phyloP scores from a whole-genome alignment of 2,888 invertebrate species.

The Oxystoma pomonae region DNA sequence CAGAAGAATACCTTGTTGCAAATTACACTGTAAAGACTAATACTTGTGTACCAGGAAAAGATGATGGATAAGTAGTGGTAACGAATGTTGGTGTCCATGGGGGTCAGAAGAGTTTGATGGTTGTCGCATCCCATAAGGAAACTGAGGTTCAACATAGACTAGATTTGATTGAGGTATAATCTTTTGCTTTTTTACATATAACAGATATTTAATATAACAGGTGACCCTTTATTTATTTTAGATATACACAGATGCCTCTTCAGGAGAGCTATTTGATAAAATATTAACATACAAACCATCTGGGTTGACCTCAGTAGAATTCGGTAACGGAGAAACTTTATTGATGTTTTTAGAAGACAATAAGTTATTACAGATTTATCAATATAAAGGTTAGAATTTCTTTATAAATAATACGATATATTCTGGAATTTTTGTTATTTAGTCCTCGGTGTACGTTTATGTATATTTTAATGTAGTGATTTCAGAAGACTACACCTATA shows the following conservation, averaged over 20 bases:
- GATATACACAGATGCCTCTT: slow-evolving; percentile 48
- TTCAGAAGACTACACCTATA: too few species aligned
- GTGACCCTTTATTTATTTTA: slow-evolving; percentile 29
- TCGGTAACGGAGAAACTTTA: slow-evolving; percentile 50
- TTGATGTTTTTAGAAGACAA: slow-evolving; percentile 49
- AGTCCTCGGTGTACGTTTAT: too few species aligned
- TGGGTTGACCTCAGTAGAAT: slow-evolving; percentile 46
- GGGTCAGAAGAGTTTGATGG: slow-evolving; percentile 40
- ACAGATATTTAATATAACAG: neutral
- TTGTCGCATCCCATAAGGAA: slow-evolving; percentile 42
- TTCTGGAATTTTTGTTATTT: neutral
- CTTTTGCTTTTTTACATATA: slow-evolving; percentile 3
- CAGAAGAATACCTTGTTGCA: slow-evolving; percentile 18
- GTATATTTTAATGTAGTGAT: too few species aligned
- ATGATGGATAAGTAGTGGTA: slow-evolving; percentile 39
- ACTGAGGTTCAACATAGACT: slow-evolving; percentile 38
- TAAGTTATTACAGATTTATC: slow-evolving; percentile 45
- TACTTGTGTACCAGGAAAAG: slow-evolving; percentile 35
- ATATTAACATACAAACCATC: slow-evolving; percentile 50
- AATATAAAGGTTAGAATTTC: slow-evolving; percentile 46
- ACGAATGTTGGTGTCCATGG: slow-evolving; percentile 39
- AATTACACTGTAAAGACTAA: slow-evolving; percentile 32
- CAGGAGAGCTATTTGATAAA: slow-evolving; percentile 51
- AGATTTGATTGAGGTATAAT: slow-evolving; percentile 44
- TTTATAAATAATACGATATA: neutral